These are phyloP conservation scores for Ephestia elutella DNA, from an alignment of 1,140 invertebrate species.

Conservation along the genomic window DNA sequence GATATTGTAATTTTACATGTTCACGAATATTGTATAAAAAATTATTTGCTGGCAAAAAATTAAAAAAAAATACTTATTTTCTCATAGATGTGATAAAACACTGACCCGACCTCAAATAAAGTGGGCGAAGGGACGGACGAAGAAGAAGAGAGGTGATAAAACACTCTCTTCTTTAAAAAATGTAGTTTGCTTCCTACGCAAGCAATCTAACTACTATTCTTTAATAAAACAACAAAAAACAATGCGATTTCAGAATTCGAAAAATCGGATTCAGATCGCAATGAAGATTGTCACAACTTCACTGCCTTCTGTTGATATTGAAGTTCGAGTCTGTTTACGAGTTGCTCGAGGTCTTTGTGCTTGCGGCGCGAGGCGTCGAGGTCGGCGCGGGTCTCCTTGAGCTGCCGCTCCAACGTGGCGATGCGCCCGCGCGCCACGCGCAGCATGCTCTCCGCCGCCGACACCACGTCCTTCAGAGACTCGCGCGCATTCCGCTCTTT, in stretches of 20 bases:
- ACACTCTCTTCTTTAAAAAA: too few species aligned
- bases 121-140: too few species aligned
- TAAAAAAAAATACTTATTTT: too few species aligned
- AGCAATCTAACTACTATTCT: slow-evolving; percentile 4
- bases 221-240: neutral
- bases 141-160: too few species aligned
- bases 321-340: slow-evolving; percentile 37
- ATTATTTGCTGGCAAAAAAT: too few species aligned
- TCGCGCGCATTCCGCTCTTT: slow-evolving; percentile 52
- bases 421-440: slow-evolving; percentile 53
- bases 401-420: slow-evolving; percentile 47
- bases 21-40: too few species aligned
- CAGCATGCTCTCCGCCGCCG: slow-evolving; percentile 54
- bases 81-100: too few species aligned
- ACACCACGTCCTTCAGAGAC: slow-evolving; percentile 49
- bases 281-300: slow-evolving; percentile 31
- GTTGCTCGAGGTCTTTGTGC: slow-evolving; percentile 41
- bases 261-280: slow-evolving; percentile 14
- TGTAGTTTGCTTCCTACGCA: too few species aligned
- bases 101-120: too few species aligned
- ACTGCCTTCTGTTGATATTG: slow-evolving; percentile 26
- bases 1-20: too few species aligned
- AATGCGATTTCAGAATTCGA: neutral
- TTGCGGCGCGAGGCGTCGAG: slow-evolving; percentile 28
- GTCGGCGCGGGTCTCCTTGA: slow-evolving; percentile 40